Base-by-base conservation (phyloP, 1,140 invertebrate genomes). In the Tribolium castaneum region DNA sequence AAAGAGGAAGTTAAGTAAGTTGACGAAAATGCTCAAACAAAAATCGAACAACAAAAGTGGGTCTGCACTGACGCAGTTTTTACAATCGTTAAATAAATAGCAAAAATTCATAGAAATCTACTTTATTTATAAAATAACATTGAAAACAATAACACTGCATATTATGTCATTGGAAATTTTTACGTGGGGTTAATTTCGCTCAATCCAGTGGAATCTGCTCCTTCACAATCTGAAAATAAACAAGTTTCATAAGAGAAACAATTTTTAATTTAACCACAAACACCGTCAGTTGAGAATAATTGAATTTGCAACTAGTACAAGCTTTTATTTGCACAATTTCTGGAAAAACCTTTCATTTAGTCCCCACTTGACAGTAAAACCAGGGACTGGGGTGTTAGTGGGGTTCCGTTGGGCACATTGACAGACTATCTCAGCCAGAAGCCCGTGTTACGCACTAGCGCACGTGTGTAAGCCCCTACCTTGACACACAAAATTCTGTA, bases 401-500 rank as follows among this genome's bases (percentile, higher is more conserved):
- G 14, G 6, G 72, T 39, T 39, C 9, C 14, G 62, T 76, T 81
- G 81, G 81, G 79, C 80, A 77, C 78, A 81, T 81, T 82, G 79
- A 77, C 80, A 80, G 80, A 81, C 80, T 54, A 62, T 19, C 12
- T 73, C 49, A 75, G 50, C 70, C 76, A 72, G 51, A 70, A 50
- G 72, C 72, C 13, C 30, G 12, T 10, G 59, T 66, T 66, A 66
- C 25, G 59, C 59, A 66, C 10, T 66, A 62, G 56, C 59, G 30
- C 25, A 35, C 59, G 6, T 22, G 25, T 35, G 30, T 22, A 73
- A 52, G 30, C 22, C 16, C 81, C 70, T 89, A 94, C 93, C 92
- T 94, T 91, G 39, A 90, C 89, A 85, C 92, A 93, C 87, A 92
- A 90, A 77, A 89, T 89, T 78, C 90, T 91, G 85, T 93, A 93